phyloP scores from a whole-genome alignment of 2,113 vertebrate species.

The Dasyornis broadbenti region DNA sequence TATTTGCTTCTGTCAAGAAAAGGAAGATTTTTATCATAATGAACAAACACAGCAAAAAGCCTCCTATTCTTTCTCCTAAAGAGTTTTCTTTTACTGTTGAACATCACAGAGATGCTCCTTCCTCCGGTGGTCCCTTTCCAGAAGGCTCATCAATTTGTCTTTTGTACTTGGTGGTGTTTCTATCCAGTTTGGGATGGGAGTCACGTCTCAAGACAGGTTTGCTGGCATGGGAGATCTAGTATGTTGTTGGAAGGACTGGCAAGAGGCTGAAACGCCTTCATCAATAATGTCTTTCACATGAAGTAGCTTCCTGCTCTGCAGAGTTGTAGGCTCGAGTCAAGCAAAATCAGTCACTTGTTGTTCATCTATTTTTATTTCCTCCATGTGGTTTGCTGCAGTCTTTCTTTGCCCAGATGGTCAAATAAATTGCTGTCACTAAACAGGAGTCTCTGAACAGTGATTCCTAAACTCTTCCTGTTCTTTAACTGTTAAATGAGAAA shows the following conservation, averaged over 20 bases:
- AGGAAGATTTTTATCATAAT: conserved; percentile 11
- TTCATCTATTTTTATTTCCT: conserved; percentile 55
- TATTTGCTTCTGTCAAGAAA: conserved; percentile 27
- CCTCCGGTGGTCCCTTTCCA: conserved; percentile 30
- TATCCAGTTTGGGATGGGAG: conserved; percentile 30
- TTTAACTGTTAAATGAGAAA: conserved; percentile 37
- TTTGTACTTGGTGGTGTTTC: conserved; percentile 30
- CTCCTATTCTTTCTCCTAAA: neutral
- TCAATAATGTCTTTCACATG: conserved; percentile 54
- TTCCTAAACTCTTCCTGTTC: conserved; percentile 38
- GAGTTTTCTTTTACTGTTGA: neutral
- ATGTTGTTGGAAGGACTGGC: conserved; percentile 37
- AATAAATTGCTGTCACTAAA: conserved; percentile 61
- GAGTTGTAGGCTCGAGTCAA: neutral
- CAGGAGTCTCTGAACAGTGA: conserved; percentile 7
- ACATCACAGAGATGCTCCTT: neutral
- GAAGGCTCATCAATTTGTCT: conserved; percentile 54
- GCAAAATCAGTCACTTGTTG: conserved; percentile 48
- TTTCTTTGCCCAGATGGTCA: conserved; percentile 58
- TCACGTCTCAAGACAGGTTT: conserved; percentile 53
- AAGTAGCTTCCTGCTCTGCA: conserved; percentile 40
- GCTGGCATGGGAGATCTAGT: conserved; percentile 34
- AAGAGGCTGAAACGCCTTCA: conserved; percentile 31
- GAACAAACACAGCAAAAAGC: conserved; percentile 16
- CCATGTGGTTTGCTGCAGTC: conserved; percentile 18